These are phyloP conservation scores for Mormyrus iriodes DNA, from an alignment of 2,113 vertebrate genomes.

Conservation along the genomic window DNA sequence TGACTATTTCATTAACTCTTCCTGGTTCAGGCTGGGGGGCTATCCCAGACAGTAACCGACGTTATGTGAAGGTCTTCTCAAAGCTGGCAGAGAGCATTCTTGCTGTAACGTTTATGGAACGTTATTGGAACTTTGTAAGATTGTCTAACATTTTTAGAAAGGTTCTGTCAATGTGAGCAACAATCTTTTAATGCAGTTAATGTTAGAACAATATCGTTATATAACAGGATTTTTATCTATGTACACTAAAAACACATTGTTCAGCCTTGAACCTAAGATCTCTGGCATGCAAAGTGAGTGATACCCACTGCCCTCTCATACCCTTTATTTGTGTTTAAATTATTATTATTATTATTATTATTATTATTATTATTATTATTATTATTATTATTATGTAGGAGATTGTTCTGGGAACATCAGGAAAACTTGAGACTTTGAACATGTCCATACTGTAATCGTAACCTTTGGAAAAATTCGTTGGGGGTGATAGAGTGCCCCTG, in stretches of 20 bases:
- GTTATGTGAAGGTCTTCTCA: not conserved
- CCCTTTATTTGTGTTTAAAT: not conserved
- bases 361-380: not conserved
- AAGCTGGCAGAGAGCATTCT: not conserved
- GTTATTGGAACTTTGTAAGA: too few relatives aligned
- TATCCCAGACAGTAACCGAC: not conserved
- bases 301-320: not conserved
- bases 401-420: too few relatives aligned
- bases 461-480: not conserved
- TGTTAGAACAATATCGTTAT: not conserved
- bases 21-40: not conserved
- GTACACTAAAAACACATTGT: not conserved
- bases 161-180: not conserved
- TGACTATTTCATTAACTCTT: not conserved
- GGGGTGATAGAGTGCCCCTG: not conserved
- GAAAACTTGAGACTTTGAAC: too few relatives aligned
- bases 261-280: not conserved
- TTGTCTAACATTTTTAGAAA: too few relatives aligned
- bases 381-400: not conserved
- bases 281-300: not conserved
- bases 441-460: not conserved
- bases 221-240: not conserved
- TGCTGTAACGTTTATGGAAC: not conserved
- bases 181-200: not conserved
- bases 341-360: not conserved